Base-by-base conservation (phyloP, 2,113 vertebrate genomes). In the Brachypteracias leptosomus region DNA sequence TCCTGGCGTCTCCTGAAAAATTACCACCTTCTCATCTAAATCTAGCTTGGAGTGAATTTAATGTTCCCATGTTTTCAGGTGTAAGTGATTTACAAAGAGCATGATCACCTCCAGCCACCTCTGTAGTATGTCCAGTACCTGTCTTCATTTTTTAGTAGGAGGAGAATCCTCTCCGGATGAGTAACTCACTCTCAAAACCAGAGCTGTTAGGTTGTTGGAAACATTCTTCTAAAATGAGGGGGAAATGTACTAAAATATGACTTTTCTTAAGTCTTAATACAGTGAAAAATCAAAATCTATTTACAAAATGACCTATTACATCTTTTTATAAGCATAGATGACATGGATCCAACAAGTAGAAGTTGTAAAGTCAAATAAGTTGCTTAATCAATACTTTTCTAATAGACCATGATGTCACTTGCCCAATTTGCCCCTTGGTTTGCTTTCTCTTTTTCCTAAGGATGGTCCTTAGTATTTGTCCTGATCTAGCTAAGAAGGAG, bases 361-460 rank as follows among this genome's bases (percentile, higher is more conserved):
- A 87, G 40, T 22, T 57, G 8, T 16, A 20, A 91, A 59, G 18
- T 65, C 62, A 72, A 22, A 0, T 14, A 51, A 82, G 11, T 36
- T 59, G 13, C 22, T 80, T n/a, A 47, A 38, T 71, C 38, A 36
- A 1, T 58, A 36, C 38, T 8, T 17, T 87, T 59, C 16, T 15
- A 52, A 65, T 42, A 38, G 38, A 59, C 57, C 36, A 0, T 35
- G 5, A 16, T 51, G 47, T 38, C 35, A 9, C 21, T 61, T 73
- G 15, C 36, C 31, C 26, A 22, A 1, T 25, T 86, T 80, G 21
- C 6, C 9, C 16, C 13, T 21, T n/a, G 52, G 29, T 55, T 49
- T 21, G 47, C 22, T 49, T 9, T 5, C 12, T 19, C 8, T 15
- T 12, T 5, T 3, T 6, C 2, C 13, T 10, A 38, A 2, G 5